Conservation (phyloP, 2,113 vertebrate genomes). For the Gambusia affinis region DNA sequence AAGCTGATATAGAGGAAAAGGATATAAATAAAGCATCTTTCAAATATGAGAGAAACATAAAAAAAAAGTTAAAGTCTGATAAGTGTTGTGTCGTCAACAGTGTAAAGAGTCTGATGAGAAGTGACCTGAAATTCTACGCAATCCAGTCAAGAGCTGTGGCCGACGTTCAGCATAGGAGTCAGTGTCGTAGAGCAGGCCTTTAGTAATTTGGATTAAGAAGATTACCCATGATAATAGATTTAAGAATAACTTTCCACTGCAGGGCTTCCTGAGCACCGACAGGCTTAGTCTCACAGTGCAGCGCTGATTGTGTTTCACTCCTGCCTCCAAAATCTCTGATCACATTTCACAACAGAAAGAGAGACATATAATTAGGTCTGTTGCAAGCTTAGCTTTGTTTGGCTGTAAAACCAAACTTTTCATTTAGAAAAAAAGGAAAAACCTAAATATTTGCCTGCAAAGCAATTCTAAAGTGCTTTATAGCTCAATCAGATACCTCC, state of each 20-base stretch:
- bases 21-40: background rate
- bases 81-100: slow-evolving; percentile 20
- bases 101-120: slow-evolving; percentile 2
- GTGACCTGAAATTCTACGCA: slow-evolving; percentile 28
- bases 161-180: slow-evolving; percentile 41
- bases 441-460: no score
- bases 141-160: slow-evolving; percentile 39
- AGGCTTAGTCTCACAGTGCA: slow-evolving; percentile 35
- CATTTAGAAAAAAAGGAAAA: no score
- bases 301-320: slow-evolving; percentile 37
- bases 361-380: background rate
- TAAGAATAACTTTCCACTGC: slow-evolving; percentile 71
- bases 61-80: background rate
- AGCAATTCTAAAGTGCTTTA: no score
- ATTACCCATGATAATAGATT: slow-evolving; percentile 78
- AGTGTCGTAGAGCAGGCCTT: slow-evolving; percentile 51
- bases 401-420: no score
- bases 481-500: no score
- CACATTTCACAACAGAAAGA: slow-evolving; percentile 18
- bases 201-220: slow-evolving; percentile 73
- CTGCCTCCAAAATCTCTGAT: slow-evolving; percentile 4
- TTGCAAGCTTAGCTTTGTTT: slow-evolving; percentile 12
- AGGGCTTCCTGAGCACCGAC: slow-evolving; percentile 46
- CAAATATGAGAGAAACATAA: background rate
- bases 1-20: background rate